Evolutionary conservation across 2,113 vertebrate genomes (phyloP), one percentile per base, ranked within the genome.

Genomic region (Crypturellus undulatus): DNA sequence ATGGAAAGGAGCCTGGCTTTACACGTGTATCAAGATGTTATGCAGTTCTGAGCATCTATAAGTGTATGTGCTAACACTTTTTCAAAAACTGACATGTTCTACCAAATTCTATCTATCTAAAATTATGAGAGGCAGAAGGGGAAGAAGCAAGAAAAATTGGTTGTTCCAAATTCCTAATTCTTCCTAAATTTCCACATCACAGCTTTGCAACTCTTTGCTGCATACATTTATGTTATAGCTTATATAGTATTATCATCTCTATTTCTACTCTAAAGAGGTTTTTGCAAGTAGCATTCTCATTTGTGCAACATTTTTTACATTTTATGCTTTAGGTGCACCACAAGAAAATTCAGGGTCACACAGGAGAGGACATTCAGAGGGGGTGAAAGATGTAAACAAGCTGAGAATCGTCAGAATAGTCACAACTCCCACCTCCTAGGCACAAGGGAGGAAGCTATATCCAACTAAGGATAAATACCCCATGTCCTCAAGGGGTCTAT

Each of bases 361-460:
- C 16, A 25, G 0, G 2, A 19, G 52, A 68, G 8, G 17, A 20
- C 72, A 28, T 62, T 0, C 4, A 7, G 2, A 30, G 34, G 15
- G 0, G 54, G 32, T 12, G 0, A 8, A 71, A 58, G 45, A 40
- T 63, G 90, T 65, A 38, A 62, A 25, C 8, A 78, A 79, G 68
- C 34, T 51, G 47, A 80, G 15, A 73, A 42, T 13, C 24, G 2
- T 75, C 15, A 71, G 72, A 71, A 94, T 43, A 3, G 0, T 64
- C 56, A 36, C 16, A 40, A 6, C n/a, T 92, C 83, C 75, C 19
- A 47, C 6, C 38, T 85, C 87, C 28, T 73, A 73, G 60, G 30
- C 24, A 36, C 42, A 77, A 6, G 24, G 26, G 26, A 84, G 10
- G 0, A 0, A 79, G 20, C 88, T 69, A 65, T 69, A 19, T 8